These are phyloP conservation scores for Sebastes melanostomus DNA, from an alignment of 2,797 vertebrate species.

Conservation along the genomic window DNA sequence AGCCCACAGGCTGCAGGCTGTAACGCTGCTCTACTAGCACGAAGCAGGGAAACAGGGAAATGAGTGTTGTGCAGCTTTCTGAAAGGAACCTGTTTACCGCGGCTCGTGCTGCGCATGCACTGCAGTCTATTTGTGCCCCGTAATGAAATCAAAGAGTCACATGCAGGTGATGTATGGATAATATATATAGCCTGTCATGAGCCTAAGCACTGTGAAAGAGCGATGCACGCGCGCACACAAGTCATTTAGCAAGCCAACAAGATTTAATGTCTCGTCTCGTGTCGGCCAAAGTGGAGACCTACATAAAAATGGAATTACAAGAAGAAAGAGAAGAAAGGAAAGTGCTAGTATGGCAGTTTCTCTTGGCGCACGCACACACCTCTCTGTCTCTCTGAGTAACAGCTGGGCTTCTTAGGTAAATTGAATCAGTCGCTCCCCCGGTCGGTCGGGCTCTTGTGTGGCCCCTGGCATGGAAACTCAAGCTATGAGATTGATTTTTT, in stretches of 20 bases:
- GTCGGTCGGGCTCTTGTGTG: constrained; percentile 41
- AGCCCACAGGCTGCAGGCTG: neutral
- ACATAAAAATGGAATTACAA: constrained; percentile 59
- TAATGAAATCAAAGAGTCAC: constrained; percentile 68
- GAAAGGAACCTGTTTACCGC: constrained; percentile 15
- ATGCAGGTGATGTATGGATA: constrained; percentile 55
- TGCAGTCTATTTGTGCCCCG: constrained; percentile 43
- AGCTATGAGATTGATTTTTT: constrained; percentile 70
- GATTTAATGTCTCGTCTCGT: constrained; percentile 50
- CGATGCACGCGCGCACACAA: neutral
- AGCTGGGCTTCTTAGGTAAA: constrained; percentile 64
- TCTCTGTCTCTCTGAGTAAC: constrained; percentile 27
- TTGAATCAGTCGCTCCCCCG: constrained; percentile 50
- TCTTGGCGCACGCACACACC: neutral
- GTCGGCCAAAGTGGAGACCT: constrained; percentile 45
- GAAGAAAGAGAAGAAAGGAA: constrained; percentile 54
- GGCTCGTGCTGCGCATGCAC: constrained; percentile 7
- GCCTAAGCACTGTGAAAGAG: neutral
- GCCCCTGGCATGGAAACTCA: constrained; percentile 60
- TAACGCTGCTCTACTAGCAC: neutral
- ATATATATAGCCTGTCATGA: constrained; percentile 29
- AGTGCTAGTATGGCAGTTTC: constrained; percentile 52
- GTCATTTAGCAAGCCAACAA: constrained; percentile 32
- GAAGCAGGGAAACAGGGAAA: neutral
- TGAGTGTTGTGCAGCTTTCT: constrained; percentile 13